phyloP scores from a whole-genome alignment of 1,140 invertebrate genomes.

The Vanessa atalanta region DNA sequence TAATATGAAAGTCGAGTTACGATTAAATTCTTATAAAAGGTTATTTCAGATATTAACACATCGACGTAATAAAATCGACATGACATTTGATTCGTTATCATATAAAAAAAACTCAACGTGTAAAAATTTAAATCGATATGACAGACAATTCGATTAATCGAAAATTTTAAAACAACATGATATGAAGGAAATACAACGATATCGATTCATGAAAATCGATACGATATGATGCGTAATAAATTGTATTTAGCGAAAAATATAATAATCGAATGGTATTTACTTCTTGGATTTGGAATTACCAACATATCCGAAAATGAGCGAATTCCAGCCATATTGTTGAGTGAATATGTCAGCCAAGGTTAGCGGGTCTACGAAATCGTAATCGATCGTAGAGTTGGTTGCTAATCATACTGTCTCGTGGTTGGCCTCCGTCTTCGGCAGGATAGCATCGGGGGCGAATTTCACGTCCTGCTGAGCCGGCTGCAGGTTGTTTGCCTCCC shows the following conservation, averaged over 20 bases:
- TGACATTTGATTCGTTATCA: not conserved
- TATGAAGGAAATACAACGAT: not conserved
- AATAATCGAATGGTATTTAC: not conserved
- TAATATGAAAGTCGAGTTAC: not conserved
- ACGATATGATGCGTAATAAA: no score
- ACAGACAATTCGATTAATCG: not conserved
- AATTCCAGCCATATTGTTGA: conserved; percentile 50
- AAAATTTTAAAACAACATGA: no score
- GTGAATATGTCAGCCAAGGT: conserved; percentile 54
- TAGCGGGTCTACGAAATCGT: conserved; percentile 51
- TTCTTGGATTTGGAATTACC: conserved; percentile 14
- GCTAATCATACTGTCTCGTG: conserved; percentile 55
- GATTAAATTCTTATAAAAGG: not conserved
- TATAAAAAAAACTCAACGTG: not conserved
- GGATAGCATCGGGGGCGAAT: conserved; percentile 40
- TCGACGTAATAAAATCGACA: not conserved
- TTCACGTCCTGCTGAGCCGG: conserved; percentile 21
- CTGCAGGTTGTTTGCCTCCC: conserved; percentile 36
- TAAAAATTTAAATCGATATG: not conserved
- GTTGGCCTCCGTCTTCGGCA: conserved; percentile 45
- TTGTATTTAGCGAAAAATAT: no score
- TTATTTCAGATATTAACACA: not conserved
- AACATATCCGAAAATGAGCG: conserved; percentile 40
- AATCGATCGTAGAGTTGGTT: conserved; percentile 37
- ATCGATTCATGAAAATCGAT: not conserved